Evolutionary conservation across 2,888 invertebrate species (phyloP).

Genomic region (Abscondita cerata): DNA sequence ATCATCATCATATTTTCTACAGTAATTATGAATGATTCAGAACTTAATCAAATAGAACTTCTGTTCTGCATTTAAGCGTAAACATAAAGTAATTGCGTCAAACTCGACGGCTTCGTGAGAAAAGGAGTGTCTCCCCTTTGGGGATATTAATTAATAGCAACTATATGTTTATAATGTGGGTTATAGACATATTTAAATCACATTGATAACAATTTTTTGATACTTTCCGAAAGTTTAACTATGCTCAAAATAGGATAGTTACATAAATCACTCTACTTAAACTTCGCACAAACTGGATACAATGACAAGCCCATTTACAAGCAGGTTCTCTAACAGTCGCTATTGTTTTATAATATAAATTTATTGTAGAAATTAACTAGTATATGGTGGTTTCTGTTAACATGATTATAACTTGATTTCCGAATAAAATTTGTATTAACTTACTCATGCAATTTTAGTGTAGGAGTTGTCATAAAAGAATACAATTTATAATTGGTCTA

Average conservation of each 20-base stretch:
- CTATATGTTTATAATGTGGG: constrained; percentile 6
- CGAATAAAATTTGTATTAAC: constrained; percentile 24
- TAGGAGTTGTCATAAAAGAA: constrained; percentile 17
- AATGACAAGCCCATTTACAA: constrained; percentile 31
- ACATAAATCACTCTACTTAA: constrained; percentile 18
- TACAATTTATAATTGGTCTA: background rate
- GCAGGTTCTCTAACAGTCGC: constrained; percentile 32
- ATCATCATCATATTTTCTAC: no score
- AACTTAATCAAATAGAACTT: no score
- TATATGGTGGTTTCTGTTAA: constrained; percentile 29
- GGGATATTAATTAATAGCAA: background rate
- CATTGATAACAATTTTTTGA: constrained; percentile 2
- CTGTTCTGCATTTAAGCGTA: no score
- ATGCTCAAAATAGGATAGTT: background rate
- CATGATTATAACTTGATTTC: constrained; percentile 26
- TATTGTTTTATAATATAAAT: constrained; percentile 38
- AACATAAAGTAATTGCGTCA: no score
- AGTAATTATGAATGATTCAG: no score
- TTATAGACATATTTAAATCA: background rate
- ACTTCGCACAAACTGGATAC: constrained; percentile 17
- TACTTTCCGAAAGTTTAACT: constrained; percentile 2
- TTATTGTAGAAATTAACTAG: constrained; percentile 35
- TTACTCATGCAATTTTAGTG: constrained; percentile 19
- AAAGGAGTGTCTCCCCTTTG: constrained; percentile 8
- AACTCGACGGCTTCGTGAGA: background rate